Conservation (phyloP, 2,888 invertebrate species). For the Terebella lapidaria region DNA sequence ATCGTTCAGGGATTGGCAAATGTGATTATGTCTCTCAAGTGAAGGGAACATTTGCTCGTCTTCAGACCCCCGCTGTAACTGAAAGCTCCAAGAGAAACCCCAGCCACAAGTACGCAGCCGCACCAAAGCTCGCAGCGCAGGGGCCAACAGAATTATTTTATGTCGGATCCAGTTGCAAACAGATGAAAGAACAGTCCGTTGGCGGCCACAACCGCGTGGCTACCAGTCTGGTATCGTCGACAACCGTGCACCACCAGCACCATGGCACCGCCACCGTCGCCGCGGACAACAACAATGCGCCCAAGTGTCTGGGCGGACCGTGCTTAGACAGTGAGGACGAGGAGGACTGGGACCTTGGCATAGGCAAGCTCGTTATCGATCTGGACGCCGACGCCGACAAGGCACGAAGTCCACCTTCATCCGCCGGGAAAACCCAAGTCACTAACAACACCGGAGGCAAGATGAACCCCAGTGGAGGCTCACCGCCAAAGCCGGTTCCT, state of each 20-base stretch:
- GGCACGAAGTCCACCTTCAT: neutral
- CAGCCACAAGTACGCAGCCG: too few relatives aligned
- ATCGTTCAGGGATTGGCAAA: too few relatives aligned
- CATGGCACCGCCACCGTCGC: neutral
- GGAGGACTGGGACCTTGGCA: slow-evolving; percentile 22
- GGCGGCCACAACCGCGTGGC: neutral
- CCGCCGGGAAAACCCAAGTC: neutral
- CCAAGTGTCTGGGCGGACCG: neutral
- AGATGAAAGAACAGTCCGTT: neutral
- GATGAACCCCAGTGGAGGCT: too few relatives aligned
- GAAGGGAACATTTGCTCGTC: too few relatives aligned
- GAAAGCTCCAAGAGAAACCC: too few relatives aligned
- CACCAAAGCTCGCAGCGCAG: too few relatives aligned
- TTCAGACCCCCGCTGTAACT: too few relatives aligned
- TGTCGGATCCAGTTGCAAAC: neutral
- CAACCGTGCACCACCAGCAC: neutral
- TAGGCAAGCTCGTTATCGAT: slow-evolving; percentile 24
- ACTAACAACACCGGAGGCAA: neutral
- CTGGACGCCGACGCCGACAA: slow-evolving; percentile 19
- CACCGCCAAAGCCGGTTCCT: too few relatives aligned
- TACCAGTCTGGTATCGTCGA: neutral
- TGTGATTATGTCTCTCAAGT: too few relatives aligned
- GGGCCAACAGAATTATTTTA: too few relatives aligned
- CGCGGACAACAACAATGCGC: neutral
- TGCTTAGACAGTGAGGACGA: slow-evolving; percentile 10